A percentile compares a stretch with the other conserved stretches of the same genome.
phyloP scores from a whole-genome alignment of 2,888 invertebrate genomes.

The Eretmocerus hayati region DNA sequence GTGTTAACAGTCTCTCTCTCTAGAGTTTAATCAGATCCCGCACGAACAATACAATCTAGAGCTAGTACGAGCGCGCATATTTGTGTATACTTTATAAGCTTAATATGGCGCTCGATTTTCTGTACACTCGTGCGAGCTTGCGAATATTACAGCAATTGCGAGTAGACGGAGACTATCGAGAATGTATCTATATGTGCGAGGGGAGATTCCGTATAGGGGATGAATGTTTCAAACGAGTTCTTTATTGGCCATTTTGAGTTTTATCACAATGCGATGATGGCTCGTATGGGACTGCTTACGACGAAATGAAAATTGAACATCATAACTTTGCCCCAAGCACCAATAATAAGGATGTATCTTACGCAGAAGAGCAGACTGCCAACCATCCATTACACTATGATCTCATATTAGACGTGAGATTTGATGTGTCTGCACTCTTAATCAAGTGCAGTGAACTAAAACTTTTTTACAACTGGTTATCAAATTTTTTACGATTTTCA shows the following conservation, averaged over 20 bases:
- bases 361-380: too few relatives aligned
- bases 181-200: background rate
- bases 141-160: background rate
- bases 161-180: background rate
- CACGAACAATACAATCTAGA: background rate
- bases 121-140: background rate
- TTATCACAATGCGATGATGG: slow-evolving; percentile 2
- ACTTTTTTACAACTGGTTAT: too few relatives aligned
- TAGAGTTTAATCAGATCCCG: slow-evolving; percentile 5
- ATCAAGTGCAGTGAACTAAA: too few relatives aligned
- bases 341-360: slow-evolving; percentile 6
- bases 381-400: background rate
- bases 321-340: slow-evolving; percentile 2
- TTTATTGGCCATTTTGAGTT: slow-evolving; percentile 6
- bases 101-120: background rate
- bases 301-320: slow-evolving; percentile 1
- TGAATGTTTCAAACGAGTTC: background rate
- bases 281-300: background rate
- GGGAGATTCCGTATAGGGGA: slow-evolving; percentile 6
- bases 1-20: slow-evolving; percentile 1
- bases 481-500: too few relatives aligned
- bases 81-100: background rate
- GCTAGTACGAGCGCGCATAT: background rate
- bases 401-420: slow-evolving; percentile 2
- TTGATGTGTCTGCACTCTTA: background rate